phyloP scores from a whole-genome alignment of 2,113 vertebrate genomes.

The Eira barbara region DNA sequence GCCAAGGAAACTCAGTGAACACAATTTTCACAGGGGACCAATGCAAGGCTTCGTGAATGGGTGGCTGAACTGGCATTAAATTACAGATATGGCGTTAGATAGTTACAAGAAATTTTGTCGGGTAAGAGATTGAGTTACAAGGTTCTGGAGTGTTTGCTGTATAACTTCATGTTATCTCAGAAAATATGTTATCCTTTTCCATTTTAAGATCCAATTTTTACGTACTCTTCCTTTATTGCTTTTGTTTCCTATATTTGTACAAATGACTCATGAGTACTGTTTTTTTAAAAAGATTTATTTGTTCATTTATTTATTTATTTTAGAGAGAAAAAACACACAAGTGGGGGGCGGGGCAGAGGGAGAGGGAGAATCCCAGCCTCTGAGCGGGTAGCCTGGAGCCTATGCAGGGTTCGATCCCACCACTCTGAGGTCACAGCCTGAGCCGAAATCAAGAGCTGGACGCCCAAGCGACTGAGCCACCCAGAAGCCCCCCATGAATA shows the following conservation, averaged over 20 bases:
- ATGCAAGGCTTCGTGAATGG: neutral
- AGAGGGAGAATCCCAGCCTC: neutral
- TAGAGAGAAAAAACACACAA: neutral
- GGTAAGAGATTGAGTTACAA: neutral
- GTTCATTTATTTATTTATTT: neutral
- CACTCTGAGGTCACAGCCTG: neutral
- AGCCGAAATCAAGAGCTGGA: neutral
- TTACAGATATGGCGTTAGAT: neutral
- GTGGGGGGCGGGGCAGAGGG: neutral
- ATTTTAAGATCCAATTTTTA: neutral
- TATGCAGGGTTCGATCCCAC: neutral
- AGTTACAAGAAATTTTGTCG: neutral
- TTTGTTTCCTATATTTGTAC: neutral
- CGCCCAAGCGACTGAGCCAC: neutral
- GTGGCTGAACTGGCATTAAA: neutral
- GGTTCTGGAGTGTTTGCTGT: neutral
- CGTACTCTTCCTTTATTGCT: neutral
- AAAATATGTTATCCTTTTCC: neutral
- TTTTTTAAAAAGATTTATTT: neutral
- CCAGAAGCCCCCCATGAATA: neutral
- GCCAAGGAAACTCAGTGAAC: neutral
- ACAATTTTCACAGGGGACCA: neutral
- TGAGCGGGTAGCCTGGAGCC: neutral
- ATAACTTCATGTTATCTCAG: neutral
- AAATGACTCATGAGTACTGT: neutral